Conservation (phyloP, 2,888 invertebrate genomes). For the Tridacna gigas region DNA sequence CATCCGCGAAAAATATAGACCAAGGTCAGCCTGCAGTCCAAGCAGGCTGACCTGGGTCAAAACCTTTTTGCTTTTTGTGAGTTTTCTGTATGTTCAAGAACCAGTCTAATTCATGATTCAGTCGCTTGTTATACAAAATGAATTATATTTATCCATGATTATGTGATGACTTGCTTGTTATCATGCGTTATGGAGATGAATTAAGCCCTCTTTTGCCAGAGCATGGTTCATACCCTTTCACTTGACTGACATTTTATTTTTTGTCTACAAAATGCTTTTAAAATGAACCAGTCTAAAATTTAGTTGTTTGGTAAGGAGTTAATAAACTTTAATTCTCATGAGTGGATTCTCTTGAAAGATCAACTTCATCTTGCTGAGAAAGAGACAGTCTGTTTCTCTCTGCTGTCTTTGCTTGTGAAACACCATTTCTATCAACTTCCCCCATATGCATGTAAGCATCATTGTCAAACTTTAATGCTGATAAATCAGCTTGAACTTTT, state of each 20-base stretch:
- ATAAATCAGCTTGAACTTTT: not conserved
- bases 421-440: not conserved
- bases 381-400: slow-evolving; percentile 9
- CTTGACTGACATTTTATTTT: too few relatives aligned
- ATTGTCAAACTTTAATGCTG: slow-evolving; percentile 2
- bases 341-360: not conserved
- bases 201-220: too few relatives aligned
- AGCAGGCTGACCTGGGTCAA: too few relatives aligned
- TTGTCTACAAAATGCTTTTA: not conserved
- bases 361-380: slow-evolving; percentile 17
- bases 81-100: not conserved
- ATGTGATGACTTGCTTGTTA: too few relatives aligned
- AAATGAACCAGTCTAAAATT: not conserved
- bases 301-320: not conserved
- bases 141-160: too few relatives aligned
- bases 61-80: too few relatives aligned
- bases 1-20: too few relatives aligned
- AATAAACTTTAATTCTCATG: not conserved
- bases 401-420: not conserved
- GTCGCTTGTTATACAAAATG: too few relatives aligned
- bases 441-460: not conserved
- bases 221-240: too few relatives aligned
- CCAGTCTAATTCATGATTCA: not conserved
- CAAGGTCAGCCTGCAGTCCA: too few relatives aligned
- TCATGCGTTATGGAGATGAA: too few relatives aligned